Evolutionary conservation across 2,797 vertebrate species (phyloP).

Genomic region (Hafferia zeledoni): DNA sequence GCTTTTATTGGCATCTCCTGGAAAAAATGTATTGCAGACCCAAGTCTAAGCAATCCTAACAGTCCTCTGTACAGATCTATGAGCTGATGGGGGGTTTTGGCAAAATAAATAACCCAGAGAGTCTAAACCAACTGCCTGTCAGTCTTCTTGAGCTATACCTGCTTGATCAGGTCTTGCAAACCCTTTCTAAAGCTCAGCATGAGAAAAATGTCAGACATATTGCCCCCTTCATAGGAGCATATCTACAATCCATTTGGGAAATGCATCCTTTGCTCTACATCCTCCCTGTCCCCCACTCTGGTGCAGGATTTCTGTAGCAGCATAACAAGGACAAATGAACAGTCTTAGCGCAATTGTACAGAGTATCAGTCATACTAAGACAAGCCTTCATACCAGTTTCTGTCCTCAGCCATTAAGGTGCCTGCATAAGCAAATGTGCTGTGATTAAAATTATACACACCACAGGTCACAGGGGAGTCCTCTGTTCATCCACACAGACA

Average conservation of each 20-base stretch:
- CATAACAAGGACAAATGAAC: neutral
- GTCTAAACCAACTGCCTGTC: neutral
- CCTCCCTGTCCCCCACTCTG: neutral
- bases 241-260: neutral
- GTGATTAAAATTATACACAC: slow-evolving; percentile 30
- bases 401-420: neutral
- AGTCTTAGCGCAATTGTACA: neutral
- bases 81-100: neutral
- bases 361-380: neutral
- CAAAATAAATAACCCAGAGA: neutral
- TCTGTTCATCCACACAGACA: neutral
- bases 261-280: neutral
- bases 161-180: neutral
- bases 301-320: neutral
- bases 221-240: neutral
- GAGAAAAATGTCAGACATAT: neutral
- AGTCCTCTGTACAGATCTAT: neutral
- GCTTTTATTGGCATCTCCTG: neutral
- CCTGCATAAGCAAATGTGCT: neutral
- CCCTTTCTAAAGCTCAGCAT: neutral
- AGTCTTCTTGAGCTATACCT: neutral
- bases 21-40: neutral
- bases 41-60: neutral
- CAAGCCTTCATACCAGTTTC: neutral
- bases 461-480: slow-evolving; percentile 1